Base-by-base conservation (phyloP, 2,113 vertebrate genomes). In the Chauna torquata region DNA sequence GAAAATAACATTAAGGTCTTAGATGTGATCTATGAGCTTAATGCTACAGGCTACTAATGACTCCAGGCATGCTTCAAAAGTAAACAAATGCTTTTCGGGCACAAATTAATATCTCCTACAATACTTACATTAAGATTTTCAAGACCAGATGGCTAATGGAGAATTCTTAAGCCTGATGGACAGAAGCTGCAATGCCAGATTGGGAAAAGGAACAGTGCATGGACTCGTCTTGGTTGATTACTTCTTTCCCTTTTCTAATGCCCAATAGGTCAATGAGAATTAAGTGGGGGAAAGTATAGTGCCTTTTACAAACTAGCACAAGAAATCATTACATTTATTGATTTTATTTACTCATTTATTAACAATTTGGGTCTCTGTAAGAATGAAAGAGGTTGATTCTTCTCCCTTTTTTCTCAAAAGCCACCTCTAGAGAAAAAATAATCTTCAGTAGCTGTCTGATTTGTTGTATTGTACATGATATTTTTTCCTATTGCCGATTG, bases 271-370 rank as follows among this genome's bases (percentile, higher is more conserved):
- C 65, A 79, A 79, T 79, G 30, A 79, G 18, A 94, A 87, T 45
- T 52, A 76, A 70, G 34, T 57, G 90, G 14, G 36, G 36, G 76
- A 92, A 82, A 69, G 22, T 27, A 49, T 20, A 72, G 11, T 25
- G 14, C 9, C 36, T 84, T 91, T 94, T 90, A 66, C 16, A 82
- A 90, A 72, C 17, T 13, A 81, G 47, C 52, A 42, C 16, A 88
- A 77, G 38, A 93, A 95, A 70, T 88, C 52, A 92, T 91, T 91
- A 52, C 54, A 83, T 87, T 32, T 79, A 82, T 50, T 64, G 23
- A 80, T 86, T 88, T 36, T 82, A 54, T 87, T 95, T 86, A 58
- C 5, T 49, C 8, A 42, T 70, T 92, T 91, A 55, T 59, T 87
- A 78, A 10, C 5, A 42, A 34, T 71, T 49, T 80, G 57, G 24